Evolutionary conservation across 2,797 vertebrate species (phyloP).

Genomic region (Moxostoma hubbsi): DNA sequence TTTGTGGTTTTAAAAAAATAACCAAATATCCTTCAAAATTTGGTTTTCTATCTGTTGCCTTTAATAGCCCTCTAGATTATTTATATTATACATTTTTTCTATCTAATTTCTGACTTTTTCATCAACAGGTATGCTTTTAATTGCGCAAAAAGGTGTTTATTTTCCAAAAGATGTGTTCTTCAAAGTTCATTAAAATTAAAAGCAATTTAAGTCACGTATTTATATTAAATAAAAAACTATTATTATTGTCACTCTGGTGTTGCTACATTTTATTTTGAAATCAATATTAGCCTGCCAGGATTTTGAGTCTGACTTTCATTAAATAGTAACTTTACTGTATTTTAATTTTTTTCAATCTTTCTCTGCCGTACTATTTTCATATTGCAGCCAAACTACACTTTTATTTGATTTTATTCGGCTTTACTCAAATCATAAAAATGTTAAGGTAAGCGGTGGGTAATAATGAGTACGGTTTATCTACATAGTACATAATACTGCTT

Average conservation of each 20-base stretch:
- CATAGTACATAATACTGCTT: not conserved
- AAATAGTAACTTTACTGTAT: not conserved
- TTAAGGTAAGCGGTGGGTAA: no score
- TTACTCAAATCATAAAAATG: not conserved
- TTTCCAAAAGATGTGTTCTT: not conserved
- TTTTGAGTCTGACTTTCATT: not conserved
- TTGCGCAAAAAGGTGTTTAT: not conserved
- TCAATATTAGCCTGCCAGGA: not conserved
- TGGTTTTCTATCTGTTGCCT: not conserved
- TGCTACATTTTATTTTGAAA: not conserved
- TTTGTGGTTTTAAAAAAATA: conserved; percentile 5
- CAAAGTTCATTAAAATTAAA: not conserved
- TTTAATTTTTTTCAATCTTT: no score
- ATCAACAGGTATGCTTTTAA: not conserved
- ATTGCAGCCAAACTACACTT: not conserved
- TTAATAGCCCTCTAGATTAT: not conserved
- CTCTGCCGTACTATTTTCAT: not conserved
- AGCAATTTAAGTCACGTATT: not conserved
- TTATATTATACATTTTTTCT: not conserved
- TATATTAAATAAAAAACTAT: not conserved
- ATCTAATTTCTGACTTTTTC: not conserved
- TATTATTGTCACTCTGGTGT: not conserved
- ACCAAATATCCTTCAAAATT: not conserved
- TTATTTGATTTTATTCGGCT: not conserved
- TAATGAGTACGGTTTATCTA: not conserved